Conservation (phyloP, 2,113 vertebrate species). For the Solea solea region DNA sequence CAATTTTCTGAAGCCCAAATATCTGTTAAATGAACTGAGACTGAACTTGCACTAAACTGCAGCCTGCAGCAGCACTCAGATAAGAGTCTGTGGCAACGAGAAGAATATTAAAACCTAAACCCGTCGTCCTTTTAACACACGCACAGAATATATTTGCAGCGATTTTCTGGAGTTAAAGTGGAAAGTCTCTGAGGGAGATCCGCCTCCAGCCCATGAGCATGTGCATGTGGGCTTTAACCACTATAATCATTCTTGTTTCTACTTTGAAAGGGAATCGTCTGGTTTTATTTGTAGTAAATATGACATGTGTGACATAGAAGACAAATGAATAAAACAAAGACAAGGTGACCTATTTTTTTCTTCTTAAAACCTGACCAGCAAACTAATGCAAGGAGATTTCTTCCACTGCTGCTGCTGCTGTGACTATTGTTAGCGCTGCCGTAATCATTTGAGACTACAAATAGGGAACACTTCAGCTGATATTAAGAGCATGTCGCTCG, state of each 20-base stretch:
- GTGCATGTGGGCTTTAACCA: neutral
- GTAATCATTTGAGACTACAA: too few relatives aligned
- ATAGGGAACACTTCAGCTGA: too few relatives aligned
- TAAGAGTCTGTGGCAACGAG: constrained; percentile 12
- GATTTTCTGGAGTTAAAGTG: constrained; percentile 12
- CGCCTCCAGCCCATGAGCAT: neutral
- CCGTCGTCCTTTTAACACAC: neutral
- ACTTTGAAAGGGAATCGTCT: neutral
- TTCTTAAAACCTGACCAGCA: too few relatives aligned
- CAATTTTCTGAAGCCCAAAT: constrained; percentile 45
- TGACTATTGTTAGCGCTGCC: too few relatives aligned
- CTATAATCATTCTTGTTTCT: neutral
- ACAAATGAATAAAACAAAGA: too few relatives aligned
- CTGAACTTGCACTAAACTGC: constrained; percentile 42
- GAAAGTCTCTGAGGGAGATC: constrained; percentile 15
- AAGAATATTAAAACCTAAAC: constrained; percentile 18
- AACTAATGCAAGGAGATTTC: too few relatives aligned
- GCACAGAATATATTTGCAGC: neutral
- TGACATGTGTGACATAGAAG: neutral
- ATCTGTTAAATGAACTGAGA: constrained; percentile 49
- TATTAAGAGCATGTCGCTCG: too few relatives aligned
- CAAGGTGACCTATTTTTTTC: too few relatives aligned
- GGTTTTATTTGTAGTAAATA: too few relatives aligned
- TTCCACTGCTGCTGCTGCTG: too few relatives aligned
- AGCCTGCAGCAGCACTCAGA: constrained; percentile 38